A percentile compares a stretch with the other conserved stretches of the same genome.
phyloP scores from a whole-genome alignment of 2,797 vertebrate genomes.

The Serranus cabrilla region DNA sequence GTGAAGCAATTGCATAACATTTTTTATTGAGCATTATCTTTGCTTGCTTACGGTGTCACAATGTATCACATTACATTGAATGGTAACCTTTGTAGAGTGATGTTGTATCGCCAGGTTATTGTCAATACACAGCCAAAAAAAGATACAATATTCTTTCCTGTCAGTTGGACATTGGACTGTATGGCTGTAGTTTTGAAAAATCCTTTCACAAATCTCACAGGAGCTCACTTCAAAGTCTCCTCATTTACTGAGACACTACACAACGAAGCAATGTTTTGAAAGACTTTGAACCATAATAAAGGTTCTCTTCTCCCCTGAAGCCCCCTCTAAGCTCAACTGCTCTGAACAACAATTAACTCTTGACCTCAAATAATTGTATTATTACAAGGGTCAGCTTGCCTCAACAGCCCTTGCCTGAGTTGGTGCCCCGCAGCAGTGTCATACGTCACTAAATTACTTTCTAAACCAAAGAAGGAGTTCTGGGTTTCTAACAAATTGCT shows the following conservation, averaged over 20 bases:
- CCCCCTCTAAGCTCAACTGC: slow-evolving; percentile 56
- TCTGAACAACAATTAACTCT: slow-evolving; percentile 79
- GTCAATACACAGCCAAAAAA: background rate
- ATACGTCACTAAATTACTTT: slow-evolving; percentile 48
- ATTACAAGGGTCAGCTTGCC: slow-evolving; percentile 69
- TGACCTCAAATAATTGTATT: slow-evolving; percentile 83
- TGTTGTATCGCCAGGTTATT: too few relatives aligned
- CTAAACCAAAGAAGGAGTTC: slow-evolving; percentile 40
- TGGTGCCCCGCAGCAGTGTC: slow-evolving; percentile 42
- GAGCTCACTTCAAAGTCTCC: slow-evolving; percentile 11
- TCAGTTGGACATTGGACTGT: background rate
- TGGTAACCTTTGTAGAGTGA: too few relatives aligned
- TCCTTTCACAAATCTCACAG: background rate
- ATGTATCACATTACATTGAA: too few relatives aligned
- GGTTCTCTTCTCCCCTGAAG: slow-evolving; percentile 53
- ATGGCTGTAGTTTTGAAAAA: background rate
- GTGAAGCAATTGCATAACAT: too few relatives aligned
- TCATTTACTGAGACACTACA: slow-evolving; percentile 23
- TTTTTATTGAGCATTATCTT: too few relatives aligned
- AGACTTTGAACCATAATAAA: slow-evolving; percentile 58
- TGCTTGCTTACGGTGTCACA: too few relatives aligned
- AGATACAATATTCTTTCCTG: background rate
- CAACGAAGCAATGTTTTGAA: slow-evolving; percentile 33
- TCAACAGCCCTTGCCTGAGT: slow-evolving; percentile 36
- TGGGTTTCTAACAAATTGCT: slow-evolving; percentile 66